A percentile compares a stretch with the other conserved stretches of the same genome.
Evolutionary conservation across 1,140 invertebrate species (phyloP).

Genomic region (Tetraneura akinire): DNA sequence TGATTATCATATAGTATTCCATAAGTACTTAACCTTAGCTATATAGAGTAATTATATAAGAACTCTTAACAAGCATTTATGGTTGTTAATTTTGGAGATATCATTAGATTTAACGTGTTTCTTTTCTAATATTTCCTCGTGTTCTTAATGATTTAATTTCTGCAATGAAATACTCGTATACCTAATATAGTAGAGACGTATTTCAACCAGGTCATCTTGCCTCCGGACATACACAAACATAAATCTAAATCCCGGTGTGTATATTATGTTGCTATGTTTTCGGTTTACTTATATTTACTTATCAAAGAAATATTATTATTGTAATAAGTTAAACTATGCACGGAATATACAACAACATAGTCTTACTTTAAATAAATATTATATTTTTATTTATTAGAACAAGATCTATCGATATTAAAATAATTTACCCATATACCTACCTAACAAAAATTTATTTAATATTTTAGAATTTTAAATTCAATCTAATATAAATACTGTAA

Average conservation of each 20-base stretch:
- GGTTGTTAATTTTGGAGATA: constrained; percentile 26
- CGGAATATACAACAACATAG: no score
- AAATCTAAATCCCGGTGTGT: background rate
- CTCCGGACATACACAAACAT: background rate
- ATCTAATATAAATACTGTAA: no score
- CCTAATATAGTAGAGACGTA: background rate
- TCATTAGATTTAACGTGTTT: constrained; percentile 17
- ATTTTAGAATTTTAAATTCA: no score
- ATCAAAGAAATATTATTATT: constrained; percentile 12
- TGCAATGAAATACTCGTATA: background rate
- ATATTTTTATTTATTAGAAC: no score
- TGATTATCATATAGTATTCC: no score
- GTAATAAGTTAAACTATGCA: no score
- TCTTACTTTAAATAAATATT: no score
- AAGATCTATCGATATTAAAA: no score
- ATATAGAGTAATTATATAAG: background rate
- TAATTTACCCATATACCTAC: no score
- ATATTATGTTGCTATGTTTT: no score
- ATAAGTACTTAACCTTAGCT: background rate
- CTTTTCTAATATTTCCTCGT: background rate
- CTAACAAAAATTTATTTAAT: no score
- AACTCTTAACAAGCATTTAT: background rate
- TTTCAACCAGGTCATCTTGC: constrained; percentile 23
- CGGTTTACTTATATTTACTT: no score
- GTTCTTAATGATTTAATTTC: constrained; percentile 22